Percentiles rank a stretch among this genome's conserved stretches.
These are phyloP conservation scores for Takifugu flavidus DNA, from an alignment of 2,113 vertebrate genomes.

Conservation along the genomic window DNA sequence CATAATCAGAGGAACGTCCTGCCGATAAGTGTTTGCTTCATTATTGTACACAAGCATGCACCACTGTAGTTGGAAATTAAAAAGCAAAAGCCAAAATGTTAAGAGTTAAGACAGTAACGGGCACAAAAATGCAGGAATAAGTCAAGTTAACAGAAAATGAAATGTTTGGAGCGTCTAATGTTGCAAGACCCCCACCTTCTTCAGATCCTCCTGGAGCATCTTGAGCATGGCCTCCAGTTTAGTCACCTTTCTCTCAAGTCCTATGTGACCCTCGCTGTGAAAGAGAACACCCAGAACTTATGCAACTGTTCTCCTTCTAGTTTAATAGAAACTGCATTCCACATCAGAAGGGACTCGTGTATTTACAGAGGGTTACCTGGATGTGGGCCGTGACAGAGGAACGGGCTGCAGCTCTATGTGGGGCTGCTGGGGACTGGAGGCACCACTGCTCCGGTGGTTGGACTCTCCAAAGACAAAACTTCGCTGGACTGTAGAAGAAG, in stretches of 20 bases:
- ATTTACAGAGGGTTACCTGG: conserved; percentile 73
- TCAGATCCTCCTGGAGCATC: conserved; percentile 93
- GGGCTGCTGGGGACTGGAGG: conserved; percentile 82
- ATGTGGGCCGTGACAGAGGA: conserved; percentile 82
- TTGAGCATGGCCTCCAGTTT: conserved; percentile 95
- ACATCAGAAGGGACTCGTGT: no score
- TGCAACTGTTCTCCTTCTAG: background rate
- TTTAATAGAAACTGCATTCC: no score
- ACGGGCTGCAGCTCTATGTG: conserved; percentile 84
- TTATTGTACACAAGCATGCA: no score
- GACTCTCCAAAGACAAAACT: conserved; percentile 91
- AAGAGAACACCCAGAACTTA: background rate
- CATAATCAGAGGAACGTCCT: no score
- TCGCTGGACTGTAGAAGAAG: conserved; percentile 81
- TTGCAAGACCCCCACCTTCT: conserved; percentile 80
- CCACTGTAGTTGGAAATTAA: no score
- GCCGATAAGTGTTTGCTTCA: no score
- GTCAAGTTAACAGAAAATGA: no score
- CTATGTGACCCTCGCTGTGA: conserved; percentile 86
- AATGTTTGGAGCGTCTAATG: background rate
- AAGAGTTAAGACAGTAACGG: no score
- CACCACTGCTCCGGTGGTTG: conserved; percentile 84
- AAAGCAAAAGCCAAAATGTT: no score
- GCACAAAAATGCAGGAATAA: no score
- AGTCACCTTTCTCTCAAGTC: conserved; percentile 91